A percentile compares a stretch with the other conserved stretches of the same genome.
Evolutionary conservation across 2,888 invertebrate species (phyloP).

Genomic region (Pogonocherus hispidulus): DNA sequence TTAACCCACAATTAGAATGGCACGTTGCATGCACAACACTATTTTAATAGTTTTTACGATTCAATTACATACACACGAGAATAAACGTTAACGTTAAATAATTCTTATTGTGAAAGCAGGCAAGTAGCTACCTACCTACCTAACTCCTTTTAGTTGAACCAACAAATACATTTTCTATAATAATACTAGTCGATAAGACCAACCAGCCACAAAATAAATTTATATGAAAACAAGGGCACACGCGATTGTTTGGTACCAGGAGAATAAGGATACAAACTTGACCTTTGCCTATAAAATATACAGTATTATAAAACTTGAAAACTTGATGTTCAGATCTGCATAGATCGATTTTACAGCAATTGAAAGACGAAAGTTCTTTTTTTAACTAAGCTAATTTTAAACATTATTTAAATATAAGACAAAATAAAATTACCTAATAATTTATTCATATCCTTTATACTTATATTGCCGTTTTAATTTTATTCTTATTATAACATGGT

Average conservation of each 20-base stretch:
- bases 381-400: too few species aligned
- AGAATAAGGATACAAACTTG: slow-evolving; percentile 60
- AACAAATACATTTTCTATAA: not conserved
- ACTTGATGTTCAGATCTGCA: not conserved
- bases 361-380: not conserved
- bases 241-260: slow-evolving; percentile 64
- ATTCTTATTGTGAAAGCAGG: not conserved
- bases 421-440: too few species aligned
- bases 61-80: not conserved
- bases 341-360: slow-evolving; percentile 6
- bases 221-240: slow-evolving; percentile 57
- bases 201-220: slow-evolving; percentile 25
- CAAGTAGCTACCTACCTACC: not conserved
- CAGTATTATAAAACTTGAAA: not conserved
- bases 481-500: too few species aligned
- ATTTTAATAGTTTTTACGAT: not conserved
- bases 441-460: too few species aligned
- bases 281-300: slow-evolving; percentile 55
- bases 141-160: not conserved
- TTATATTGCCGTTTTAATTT: too few species aligned
- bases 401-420: too few species aligned
- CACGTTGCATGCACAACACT: not conserved
- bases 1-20: not conserved
- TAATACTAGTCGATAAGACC: slow-evolving; percentile 9
- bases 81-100: not conserved